These are phyloP conservation scores for Parasteatoda lunata DNA, from an alignment of 2,888 invertebrate species.

Conservation along the genomic window DNA sequence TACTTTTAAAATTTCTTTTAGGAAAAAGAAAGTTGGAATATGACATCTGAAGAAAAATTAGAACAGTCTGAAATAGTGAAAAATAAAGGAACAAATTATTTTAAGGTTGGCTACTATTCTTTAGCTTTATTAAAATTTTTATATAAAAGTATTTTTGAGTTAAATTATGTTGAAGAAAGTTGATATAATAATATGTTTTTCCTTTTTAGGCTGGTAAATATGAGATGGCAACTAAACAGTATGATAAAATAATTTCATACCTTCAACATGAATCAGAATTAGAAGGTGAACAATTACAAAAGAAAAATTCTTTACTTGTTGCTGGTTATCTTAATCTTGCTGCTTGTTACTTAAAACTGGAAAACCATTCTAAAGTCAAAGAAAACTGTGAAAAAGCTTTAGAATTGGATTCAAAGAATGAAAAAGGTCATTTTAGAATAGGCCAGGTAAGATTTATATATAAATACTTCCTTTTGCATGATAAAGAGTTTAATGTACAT, in stretches of 20 bases:
- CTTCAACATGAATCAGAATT: slow-evolving; percentile 79
- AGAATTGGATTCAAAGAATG: slow-evolving; percentile 82
- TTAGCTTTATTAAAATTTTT: not conserved
- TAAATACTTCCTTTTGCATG: not conserved
- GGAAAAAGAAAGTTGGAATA: slow-evolving; percentile 86
- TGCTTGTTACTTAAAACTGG: slow-evolving; percentile 84
- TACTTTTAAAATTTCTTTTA: slow-evolving; percentile 72
- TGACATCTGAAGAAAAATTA: slow-evolving; percentile 85
- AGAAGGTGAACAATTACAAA: slow-evolving; percentile 73
- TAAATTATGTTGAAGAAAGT: not conserved
- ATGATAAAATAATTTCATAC: slow-evolving; percentile 83
- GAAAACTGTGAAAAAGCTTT: slow-evolving; percentile 86
- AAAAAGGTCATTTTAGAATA: slow-evolving; percentile 91
- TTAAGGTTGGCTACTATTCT: slow-evolving; percentile 78
- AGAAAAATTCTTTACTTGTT: slow-evolving; percentile 79
- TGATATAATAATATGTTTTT: not conserved
- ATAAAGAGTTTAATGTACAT: no score
- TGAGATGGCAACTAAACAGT: slow-evolving; percentile 87
- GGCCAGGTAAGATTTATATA: slow-evolving; percentile 79
- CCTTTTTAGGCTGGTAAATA: slow-evolving; percentile 79
- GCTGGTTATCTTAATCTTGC: slow-evolving; percentile 87
- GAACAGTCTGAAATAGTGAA: slow-evolving; percentile 88
- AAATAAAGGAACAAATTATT: slow-evolving; percentile 92
- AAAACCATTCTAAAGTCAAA: slow-evolving; percentile 83
- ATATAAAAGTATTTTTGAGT: not conserved